Evolutionary conservation across 2,888 invertebrate species (phyloP), one percentile per base, ranked within the genome.

Genomic region (Andrena camellia): DNA sequence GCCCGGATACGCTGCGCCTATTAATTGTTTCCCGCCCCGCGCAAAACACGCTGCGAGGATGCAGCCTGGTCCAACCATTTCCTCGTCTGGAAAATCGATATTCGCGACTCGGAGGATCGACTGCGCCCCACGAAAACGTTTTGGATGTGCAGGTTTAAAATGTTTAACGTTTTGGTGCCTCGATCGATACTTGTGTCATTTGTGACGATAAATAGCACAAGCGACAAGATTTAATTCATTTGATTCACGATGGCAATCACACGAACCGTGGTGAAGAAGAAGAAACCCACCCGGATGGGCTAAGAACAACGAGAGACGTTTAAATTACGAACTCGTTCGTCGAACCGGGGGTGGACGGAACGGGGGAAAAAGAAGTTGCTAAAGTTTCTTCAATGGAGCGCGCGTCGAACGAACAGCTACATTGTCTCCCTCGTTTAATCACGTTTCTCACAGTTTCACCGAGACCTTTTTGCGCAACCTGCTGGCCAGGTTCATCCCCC

Each of bases 1-100:
- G 83, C 76, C 20, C 81, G 80, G 83, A 81, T 81, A 81, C 80
- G 74, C 62, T 80, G 63, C 64, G 81, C 74, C 80, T 85, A 88
- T 89, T 89, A 86, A 90, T 90, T 90, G 87, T 90, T 90, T 87
- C 89, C 85, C 70, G 52, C 68, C 80, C 74, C 70, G 72, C 75
- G 74, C 86, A 60, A 67, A 79, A 77, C 78, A 71, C 64, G 52
- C 66, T 48, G 67, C 35, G 63, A 72, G 75, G 78, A 69, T 62
- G 69, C 33, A 29, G 59, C 66, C 23, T 62, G 26, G 3, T 20
- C 23, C 63, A 59, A 64, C 71, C 72, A 72, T 64, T 62, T 78
- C 29, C 54, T 23, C 26, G 29, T 13, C n/a, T 5, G 31, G 71
- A 71, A 67, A 67, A 68, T 63, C 74, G 68, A 74, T 68, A 57